phyloP scores from a whole-genome alignment of 2,888 invertebrate species.

The Crossocerus cetratus region DNA sequence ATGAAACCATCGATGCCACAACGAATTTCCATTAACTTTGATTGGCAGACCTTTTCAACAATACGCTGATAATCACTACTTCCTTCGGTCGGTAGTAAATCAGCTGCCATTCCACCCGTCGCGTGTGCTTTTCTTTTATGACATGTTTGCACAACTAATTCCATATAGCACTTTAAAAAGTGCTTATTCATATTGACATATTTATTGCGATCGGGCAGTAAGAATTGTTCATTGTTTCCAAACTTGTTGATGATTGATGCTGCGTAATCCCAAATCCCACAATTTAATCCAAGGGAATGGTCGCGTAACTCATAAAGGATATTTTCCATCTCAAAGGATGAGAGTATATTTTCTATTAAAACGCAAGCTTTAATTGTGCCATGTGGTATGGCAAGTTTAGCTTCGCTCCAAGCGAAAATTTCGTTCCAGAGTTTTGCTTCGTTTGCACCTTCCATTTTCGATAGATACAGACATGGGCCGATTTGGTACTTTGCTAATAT shows the following conservation, averaged over 20 bases:
- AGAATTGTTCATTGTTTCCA: constrained; percentile 80
- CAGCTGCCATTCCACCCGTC: constrained; percentile 85
- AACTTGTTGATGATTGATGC: constrained; percentile 83
- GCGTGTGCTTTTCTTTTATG: constrained; percentile 82
- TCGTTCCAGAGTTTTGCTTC: constrained; percentile 85
- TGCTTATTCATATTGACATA: constrained; percentile 82
- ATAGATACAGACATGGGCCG: constrained; percentile 86
- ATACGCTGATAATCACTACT: constrained; percentile 71
- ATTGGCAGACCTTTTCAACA: constrained; percentile 77
- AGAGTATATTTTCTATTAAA: constrained; percentile 84
- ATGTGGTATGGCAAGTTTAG: constrained; percentile 79
- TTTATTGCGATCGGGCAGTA: constrained; percentile 84
- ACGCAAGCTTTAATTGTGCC: constrained; percentile 85
- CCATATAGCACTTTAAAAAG: constrained; percentile 82
- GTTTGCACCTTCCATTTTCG: constrained; percentile 82
- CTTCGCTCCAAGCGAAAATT: constrained; percentile 83
- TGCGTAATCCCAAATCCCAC: constrained; percentile 87
- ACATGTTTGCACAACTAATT: constrained; percentile 80
- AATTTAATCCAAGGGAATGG: constrained; percentile 85
- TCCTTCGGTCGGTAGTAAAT: constrained; percentile 78
- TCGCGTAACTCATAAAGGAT: constrained; percentile 83
- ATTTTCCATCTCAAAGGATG: constrained; percentile 84
- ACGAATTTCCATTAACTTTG: constrained; percentile 80
- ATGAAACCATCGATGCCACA: constrained; percentile 84
- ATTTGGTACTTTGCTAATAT: constrained; percentile 79